Conservation (phyloP, 2,113 vertebrate species). For the Pelecanus crispus region DNA sequence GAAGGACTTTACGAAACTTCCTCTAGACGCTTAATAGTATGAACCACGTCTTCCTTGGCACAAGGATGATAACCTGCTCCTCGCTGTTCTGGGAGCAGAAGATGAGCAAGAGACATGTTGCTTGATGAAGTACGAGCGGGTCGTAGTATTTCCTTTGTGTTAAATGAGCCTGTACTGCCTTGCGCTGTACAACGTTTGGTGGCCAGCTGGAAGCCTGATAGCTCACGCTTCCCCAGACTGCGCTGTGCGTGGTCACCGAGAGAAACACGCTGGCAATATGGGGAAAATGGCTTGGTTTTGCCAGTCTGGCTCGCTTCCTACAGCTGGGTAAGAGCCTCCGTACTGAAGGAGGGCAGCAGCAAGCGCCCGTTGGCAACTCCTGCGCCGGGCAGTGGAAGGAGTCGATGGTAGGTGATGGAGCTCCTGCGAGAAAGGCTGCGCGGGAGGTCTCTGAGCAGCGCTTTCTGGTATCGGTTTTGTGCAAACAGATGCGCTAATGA, state of each 20-base stretch:
- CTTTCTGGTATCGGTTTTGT: rapidly evolving
- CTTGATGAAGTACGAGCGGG: background rate
- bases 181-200: rapidly evolving
- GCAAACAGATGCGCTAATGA: background rate
- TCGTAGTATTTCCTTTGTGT: rapidly evolving
- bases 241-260: background rate
- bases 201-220: background rate
- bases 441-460: background rate
- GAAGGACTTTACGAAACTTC: background rate
- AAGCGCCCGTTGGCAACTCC: rapidly evolving
- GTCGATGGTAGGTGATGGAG: background rate
- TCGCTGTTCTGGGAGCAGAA: background rate
- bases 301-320: background rate
- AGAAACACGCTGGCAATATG: rapidly evolving
- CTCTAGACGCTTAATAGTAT: background rate
- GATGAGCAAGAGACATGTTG: background rate
- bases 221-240: background rate
- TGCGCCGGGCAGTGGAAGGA: rapidly evolving
- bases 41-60: background rate
- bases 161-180: background rate
- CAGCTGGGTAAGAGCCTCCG: background rate
- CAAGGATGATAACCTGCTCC: background rate
- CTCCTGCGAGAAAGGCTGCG: background rate
- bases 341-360: background rate
- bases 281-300: background rate